These are phyloP conservation scores for Accipiter virgatus DNA, from an alignment of 2,113 vertebrate genomes.

Conservation along the genomic window DNA sequence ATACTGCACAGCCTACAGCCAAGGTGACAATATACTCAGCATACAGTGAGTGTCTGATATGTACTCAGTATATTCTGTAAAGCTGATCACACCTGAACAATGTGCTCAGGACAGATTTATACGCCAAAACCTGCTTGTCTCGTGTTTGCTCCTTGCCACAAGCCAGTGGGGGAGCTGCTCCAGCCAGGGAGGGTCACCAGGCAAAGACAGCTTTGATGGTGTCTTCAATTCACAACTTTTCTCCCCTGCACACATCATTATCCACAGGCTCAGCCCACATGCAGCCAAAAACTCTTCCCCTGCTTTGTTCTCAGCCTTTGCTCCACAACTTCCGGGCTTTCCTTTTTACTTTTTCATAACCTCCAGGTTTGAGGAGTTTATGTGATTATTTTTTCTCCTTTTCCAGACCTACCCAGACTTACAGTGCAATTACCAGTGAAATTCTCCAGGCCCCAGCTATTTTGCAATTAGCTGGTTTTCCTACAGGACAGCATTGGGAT, in stretches of 20 bases:
- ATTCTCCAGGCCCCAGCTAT: background rate
- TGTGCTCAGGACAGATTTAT: background rate
- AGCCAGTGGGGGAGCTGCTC: background rate
- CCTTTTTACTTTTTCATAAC: background rate
- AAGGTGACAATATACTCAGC: accelerated
- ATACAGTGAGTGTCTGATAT: accelerated
- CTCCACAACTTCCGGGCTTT: background rate
- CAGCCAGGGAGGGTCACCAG: accelerated
- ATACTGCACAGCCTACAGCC: background rate
- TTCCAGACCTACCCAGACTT: background rate
- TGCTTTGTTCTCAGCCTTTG: background rate
- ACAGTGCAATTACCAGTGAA: background rate
- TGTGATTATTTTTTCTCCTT: background rate
- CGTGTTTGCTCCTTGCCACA: accelerated
- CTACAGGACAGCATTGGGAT: accelerated
- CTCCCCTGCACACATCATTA: background rate
- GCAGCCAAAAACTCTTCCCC: background rate
- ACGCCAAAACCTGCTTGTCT: background rate
- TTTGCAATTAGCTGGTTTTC: background rate
- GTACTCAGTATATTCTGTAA: accelerated
- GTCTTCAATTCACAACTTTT: background rate
- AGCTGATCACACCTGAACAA: background rate
- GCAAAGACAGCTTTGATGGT: background rate
- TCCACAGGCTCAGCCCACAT: background rate
- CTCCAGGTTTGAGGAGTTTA: background rate